Evolutionary conservation across 2,888 invertebrate species (phyloP).

Genomic region (Graphium colonna): DNA sequence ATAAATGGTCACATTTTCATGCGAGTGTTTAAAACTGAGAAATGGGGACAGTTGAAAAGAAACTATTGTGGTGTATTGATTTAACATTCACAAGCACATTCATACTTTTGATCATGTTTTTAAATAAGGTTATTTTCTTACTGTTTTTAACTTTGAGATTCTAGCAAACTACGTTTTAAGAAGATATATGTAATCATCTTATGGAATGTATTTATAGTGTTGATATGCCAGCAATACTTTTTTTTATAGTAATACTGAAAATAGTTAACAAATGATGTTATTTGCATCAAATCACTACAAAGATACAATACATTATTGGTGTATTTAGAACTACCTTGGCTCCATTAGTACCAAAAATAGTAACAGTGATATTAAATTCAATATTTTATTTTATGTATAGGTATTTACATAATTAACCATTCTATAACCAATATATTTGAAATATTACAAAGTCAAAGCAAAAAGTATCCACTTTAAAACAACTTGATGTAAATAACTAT

Average conservation of each 20-base stretch:
- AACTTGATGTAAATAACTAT: too few species aligned
- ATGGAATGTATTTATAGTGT: conserved; percentile 4
- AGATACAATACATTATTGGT: background rate
- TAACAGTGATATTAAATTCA: background rate
- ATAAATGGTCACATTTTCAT: too few species aligned
- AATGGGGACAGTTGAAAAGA: too few species aligned
- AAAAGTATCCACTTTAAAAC: conserved; percentile 5
- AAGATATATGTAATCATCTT: background rate
- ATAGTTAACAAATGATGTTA: background rate
- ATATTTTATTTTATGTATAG: background rate
- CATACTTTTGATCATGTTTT: too few species aligned
- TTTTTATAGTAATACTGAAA: background rate
- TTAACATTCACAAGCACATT: too few species aligned
- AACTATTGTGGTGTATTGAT: too few species aligned
- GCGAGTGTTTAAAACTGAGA: too few species aligned
- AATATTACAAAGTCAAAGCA: background rate
- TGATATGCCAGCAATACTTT: background rate
- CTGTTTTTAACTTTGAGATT: conserved; percentile 7
- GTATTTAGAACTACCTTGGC: background rate
- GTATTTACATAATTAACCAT: background rate
- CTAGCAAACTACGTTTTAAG: background rate
- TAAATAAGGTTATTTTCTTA: background rate
- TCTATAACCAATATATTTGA: background rate
- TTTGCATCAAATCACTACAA: too few species aligned
- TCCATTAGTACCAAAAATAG: background rate